Percentiles rank a stretch among this genome's conserved stretches.
These are phyloP conservation scores for Lepidurus apus DNA, from an alignment of 1,140 invertebrate species.

Conservation along the genomic window DNA sequence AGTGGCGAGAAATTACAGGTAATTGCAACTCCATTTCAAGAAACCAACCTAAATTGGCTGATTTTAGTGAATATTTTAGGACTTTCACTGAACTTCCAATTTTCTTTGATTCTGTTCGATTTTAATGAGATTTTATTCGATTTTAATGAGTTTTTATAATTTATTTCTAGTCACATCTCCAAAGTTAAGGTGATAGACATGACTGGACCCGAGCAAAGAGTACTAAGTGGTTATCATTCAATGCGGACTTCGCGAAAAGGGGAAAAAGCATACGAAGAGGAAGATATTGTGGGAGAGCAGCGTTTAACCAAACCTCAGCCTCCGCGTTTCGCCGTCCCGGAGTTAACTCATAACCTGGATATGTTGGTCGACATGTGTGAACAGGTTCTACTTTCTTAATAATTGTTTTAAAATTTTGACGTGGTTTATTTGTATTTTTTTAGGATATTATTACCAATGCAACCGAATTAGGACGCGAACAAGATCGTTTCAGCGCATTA, in stretches of 20 bases:
- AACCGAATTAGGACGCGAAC: constrained; percentile 63
- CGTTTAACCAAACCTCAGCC: constrained; percentile 34
- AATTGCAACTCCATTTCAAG: constrained; percentile 46
- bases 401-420: constrained; percentile 8
- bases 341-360: constrained; percentile 87
- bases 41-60: constrained; percentile 25
- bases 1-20: constrained; percentile 51
- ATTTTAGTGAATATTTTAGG: neutral
- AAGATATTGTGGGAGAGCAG: constrained; percentile 38
- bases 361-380: constrained; percentile 87
- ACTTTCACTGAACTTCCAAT: neutral
- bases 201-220: constrained; percentile 89
- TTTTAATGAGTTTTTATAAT: no score
- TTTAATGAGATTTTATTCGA: no score
- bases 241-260: constrained; percentile 58
- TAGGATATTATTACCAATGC: constrained; percentile 86
- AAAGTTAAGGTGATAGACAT: constrained; percentile 98
- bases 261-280: constrained; percentile 45
- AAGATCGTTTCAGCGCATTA: constrained; percentile 70
- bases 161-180: constrained; percentile 40
- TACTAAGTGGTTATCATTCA: constrained; percentile 92
- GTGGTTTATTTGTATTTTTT: constrained; percentile 36
- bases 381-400: constrained; percentile 52
- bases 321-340: constrained; percentile 63
- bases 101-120: no score